Evolutionary conservation across 1,140 invertebrate species (phyloP).

Genomic region (Steinernema khuongi): DNA sequence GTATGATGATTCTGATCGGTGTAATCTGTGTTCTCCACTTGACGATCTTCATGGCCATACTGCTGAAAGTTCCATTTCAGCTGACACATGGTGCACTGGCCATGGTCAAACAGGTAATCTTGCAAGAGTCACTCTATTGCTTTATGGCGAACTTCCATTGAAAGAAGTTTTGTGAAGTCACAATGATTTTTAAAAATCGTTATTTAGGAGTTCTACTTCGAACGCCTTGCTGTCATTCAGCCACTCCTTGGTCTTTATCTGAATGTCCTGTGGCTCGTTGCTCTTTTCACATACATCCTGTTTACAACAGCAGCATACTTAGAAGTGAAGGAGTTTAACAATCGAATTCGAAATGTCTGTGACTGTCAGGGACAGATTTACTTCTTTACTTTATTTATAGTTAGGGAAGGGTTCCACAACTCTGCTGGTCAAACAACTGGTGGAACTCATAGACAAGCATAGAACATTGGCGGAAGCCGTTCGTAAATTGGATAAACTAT

Average conservation of each 20-base stretch:
- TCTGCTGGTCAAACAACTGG: background rate
- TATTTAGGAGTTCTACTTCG: conserved; percentile 27
- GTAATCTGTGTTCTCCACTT: background rate
- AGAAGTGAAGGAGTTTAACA: conserved; percentile 31
- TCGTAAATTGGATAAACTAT: conserved; percentile 29
- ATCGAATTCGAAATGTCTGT: conserved; percentile 12
- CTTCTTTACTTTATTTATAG: background rate
- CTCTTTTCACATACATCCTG: conserved; percentile 32
- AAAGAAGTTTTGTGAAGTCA: too few species aligned
- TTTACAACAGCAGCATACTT: conserved; percentile 29
- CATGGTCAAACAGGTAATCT: background rate
- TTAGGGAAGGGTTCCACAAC: background rate
- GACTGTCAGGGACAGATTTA: background rate
- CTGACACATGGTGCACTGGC: background rate
- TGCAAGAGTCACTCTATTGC: too few species aligned
- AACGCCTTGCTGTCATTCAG: conserved; percentile 8
- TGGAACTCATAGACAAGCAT: conserved; percentile 29
- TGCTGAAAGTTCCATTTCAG: background rate
- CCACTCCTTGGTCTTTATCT: conserved; percentile 21
- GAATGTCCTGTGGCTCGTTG: conserved; percentile 24
- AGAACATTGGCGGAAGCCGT: conserved; percentile 23
- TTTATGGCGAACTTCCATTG: too few species aligned
- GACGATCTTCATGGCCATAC: background rate
- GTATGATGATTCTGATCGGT: background rate
- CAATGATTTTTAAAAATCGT: background rate